phyloP scores from a whole-genome alignment of 2,797 vertebrate species.

The Lophius americanus region DNA sequence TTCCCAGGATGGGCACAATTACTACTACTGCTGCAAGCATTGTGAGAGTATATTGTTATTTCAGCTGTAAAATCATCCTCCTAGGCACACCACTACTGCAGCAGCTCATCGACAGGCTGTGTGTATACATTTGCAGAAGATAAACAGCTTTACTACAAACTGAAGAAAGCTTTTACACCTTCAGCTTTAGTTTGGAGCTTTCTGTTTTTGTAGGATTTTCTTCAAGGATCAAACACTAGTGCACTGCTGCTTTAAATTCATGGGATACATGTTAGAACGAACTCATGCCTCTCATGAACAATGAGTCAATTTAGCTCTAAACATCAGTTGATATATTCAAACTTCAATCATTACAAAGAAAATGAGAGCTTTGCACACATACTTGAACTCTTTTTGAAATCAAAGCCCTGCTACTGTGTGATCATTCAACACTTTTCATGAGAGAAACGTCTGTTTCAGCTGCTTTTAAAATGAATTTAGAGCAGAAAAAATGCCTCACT shows the following conservation, averaged over 20 bases:
- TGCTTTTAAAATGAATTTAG: conserved; percentile 36
- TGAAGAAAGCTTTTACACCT: conserved; percentile 24
- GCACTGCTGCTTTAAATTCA: conserved; percentile 2
- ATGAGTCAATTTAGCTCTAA: conserved; percentile 12
- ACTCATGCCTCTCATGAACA: neutral
- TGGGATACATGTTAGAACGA: conserved; percentile 4
- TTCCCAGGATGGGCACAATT: conserved; percentile 12
- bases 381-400: conserved; percentile 27
- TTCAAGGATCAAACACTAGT: conserved; percentile 14
- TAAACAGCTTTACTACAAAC: conserved; percentile 2
- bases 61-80: conserved; percentile 32
- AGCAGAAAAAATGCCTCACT: conserved; percentile 6
- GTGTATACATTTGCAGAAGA: conserved; percentile 16
- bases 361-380: neutral
- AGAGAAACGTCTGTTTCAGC: conserved; percentile 27
- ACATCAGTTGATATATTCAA: conserved; percentile 21
- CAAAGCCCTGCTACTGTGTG: conserved; percentile 45
- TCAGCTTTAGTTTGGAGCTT: conserved; percentile 31
- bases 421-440: conserved; percentile 39
- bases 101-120: conserved; percentile 13
- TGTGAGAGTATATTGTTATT: conserved; percentile 26
- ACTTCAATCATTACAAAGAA: conserved; percentile 14
- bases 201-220: conserved; percentile 17
- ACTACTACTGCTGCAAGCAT: conserved; percentile 12
- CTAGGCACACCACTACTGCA: conserved; percentile 6